These are phyloP conservation scores for Monodelphis domestica DNA, from an alignment of 2,797 vertebrate species.

Conservation along the genomic window DNA sequence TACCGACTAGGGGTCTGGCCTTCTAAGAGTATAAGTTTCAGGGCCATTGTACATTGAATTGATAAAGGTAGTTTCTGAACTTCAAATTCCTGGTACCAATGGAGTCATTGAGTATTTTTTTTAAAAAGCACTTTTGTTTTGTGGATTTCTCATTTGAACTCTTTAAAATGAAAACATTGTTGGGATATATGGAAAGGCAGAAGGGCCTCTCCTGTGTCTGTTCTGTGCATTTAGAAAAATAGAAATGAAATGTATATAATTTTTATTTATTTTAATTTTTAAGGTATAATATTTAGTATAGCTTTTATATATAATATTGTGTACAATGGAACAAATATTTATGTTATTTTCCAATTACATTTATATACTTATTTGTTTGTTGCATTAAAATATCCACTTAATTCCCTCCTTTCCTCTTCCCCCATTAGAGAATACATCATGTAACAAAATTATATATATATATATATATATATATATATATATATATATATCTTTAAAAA, in stretches of 20 bases:
- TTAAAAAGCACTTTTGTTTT: background rate
- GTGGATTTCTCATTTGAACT: background rate
- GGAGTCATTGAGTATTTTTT: background rate
- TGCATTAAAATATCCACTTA: too few relatives aligned
- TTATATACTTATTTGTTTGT: too few relatives aligned
- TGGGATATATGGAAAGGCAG: background rate
- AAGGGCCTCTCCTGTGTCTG: background rate
- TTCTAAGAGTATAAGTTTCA: background rate
- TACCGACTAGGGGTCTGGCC: background rate
- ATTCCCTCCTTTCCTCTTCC: too few relatives aligned
- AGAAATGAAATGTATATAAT: background rate
- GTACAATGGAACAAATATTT: too few relatives aligned
- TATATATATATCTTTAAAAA: too few relatives aligned
- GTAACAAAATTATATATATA: too few relatives aligned
- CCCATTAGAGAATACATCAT: too few relatives aligned
- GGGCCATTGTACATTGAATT: background rate
- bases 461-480: too few relatives aligned
- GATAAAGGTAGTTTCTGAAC: background rate
- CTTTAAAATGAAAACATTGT: conserved; percentile 4
- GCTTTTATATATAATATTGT: too few relatives aligned
- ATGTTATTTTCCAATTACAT: too few relatives aligned
- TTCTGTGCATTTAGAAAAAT: background rate
- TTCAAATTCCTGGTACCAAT: background rate
- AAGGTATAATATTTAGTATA: too few relatives aligned
- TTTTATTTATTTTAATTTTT: too few relatives aligned